phyloP scores from a whole-genome alignment of 2,797 vertebrate species.

The Helarctos malayanus region DNA sequence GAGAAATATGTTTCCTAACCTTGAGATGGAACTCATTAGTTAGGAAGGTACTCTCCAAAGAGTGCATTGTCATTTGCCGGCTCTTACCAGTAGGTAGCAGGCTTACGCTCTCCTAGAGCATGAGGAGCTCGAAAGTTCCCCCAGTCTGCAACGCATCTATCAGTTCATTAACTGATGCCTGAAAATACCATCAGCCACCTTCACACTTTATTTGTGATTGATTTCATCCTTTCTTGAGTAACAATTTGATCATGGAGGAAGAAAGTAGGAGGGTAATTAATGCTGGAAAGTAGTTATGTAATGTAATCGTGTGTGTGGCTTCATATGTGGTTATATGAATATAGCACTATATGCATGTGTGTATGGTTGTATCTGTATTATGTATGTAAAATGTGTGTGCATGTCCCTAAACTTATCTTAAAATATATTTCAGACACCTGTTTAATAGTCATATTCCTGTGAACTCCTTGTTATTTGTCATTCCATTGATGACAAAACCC shows the following conservation, averaged over 20 bases:
- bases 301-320: background rate
- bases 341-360: background rate
- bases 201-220: background rate
- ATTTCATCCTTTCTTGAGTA: conserved; percentile 19
- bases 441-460: conserved; percentile 5
- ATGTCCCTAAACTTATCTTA: background rate
- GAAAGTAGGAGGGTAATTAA: conserved; percentile 26
- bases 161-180: background rate
- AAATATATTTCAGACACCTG: background rate
- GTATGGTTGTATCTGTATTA: background rate
- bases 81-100: background rate
- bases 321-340: background rate
- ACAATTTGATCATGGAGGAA: background rate
- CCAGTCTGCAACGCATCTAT: background rate
- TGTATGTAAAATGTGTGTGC: background rate
- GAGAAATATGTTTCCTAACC: background rate
- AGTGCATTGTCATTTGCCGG: background rate
- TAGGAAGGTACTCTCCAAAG: background rate
- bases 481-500: background rate
- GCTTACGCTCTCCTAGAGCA: background rate
- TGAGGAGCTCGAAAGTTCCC: background rate
- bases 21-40: background rate
- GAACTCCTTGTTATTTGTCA: conserved; percentile 17
- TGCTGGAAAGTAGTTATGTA: background rate
- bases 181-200: background rate